These are phyloP conservation scores for Crotalus horridus DNA, from an alignment of 2,113 vertebrate genomes.

Conservation along the genomic window DNA sequence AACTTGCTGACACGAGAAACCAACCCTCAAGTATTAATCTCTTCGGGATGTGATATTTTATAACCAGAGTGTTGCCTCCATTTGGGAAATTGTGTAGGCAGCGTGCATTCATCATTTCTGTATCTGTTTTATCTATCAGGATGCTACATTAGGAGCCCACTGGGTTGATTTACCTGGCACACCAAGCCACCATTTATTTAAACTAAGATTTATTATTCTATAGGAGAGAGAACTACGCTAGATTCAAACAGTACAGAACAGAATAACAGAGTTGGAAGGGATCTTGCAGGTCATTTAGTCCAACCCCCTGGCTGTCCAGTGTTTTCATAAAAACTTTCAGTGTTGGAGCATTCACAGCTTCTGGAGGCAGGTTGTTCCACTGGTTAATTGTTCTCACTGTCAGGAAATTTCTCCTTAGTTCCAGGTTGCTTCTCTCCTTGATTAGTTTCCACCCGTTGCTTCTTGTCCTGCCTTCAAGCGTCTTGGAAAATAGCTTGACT, in stretches of 20 bases:
- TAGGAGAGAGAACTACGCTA: background rate
- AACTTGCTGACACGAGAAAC: background rate
- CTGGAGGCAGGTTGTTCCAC: background rate
- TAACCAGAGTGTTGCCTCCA: background rate
- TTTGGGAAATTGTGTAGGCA: background rate
- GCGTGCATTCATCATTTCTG: background rate
- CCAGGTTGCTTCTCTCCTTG: background rate
- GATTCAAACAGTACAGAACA: background rate
- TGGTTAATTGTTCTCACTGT: background rate
- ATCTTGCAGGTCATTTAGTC: background rate
- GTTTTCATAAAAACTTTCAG: rapidly evolving
- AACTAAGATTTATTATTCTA: background rate
- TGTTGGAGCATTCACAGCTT: background rate
- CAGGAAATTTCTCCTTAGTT: background rate
- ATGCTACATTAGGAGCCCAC: background rate
- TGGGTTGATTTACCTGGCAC: background rate
- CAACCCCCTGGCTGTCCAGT: background rate
- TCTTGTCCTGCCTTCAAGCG: background rate
- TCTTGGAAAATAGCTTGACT: background rate
- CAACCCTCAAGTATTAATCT: background rate
- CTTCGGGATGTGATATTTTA: background rate
- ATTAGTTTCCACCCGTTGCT: background rate
- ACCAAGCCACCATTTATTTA: background rate
- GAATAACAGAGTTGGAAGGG: background rate
- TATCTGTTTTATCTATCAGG: background rate